phyloP scores from a whole-genome alignment of 2,888 invertebrate genomes.

The Drosophila phalerata region DNA sequence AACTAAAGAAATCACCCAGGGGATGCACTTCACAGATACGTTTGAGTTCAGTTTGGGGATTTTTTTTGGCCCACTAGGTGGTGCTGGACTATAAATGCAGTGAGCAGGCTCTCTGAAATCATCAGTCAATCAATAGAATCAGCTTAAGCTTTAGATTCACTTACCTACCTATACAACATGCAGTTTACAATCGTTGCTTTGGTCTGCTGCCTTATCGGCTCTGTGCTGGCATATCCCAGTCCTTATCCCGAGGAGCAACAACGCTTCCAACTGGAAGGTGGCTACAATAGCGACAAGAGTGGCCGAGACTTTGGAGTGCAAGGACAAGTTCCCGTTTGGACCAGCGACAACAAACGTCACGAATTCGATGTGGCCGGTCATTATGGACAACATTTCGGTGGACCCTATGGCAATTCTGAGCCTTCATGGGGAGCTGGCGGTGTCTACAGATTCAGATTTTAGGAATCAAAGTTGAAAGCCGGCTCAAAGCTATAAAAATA shows the following conservation, averaged over 20 bases:
- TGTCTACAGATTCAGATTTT: conserved; percentile 55
- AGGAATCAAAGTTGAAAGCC: background rate
- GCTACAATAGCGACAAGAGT: conserved; percentile 52
- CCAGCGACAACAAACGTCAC: conserved; percentile 77
- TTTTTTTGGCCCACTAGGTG: conserved; percentile 8
- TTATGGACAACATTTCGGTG: conserved; percentile 78
- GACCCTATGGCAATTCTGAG: conserved; percentile 77
- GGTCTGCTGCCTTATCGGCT: conserved; percentile 39
- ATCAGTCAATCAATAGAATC: conserved; percentile 34
- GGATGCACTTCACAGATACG: conserved; percentile 44
- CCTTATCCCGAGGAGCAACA: conserved; percentile 22
- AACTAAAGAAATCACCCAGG: conserved; percentile 29
- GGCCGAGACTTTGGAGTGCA: conserved; percentile 64
- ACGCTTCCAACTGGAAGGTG: conserved; percentile 38
- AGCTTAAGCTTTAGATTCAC: conserved; percentile 15
- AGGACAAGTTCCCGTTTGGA: conserved; percentile 71
- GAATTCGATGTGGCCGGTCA: conserved; percentile 68
- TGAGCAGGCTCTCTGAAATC: background rate
- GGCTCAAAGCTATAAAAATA: background rate
- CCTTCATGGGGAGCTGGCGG: conserved; percentile 63
- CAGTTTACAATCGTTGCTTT: conserved; percentile 34
- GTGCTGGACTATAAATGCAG: conserved; percentile 43
- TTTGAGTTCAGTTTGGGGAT: background rate
- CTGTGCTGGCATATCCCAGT: conserved; percentile 37
- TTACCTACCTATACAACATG: conserved; percentile 27